These are phyloP conservation scores for Chiroxiphia lanceolata DNA, from an alignment of 2,797 vertebrate genomes.

Conservation along the genomic window DNA sequence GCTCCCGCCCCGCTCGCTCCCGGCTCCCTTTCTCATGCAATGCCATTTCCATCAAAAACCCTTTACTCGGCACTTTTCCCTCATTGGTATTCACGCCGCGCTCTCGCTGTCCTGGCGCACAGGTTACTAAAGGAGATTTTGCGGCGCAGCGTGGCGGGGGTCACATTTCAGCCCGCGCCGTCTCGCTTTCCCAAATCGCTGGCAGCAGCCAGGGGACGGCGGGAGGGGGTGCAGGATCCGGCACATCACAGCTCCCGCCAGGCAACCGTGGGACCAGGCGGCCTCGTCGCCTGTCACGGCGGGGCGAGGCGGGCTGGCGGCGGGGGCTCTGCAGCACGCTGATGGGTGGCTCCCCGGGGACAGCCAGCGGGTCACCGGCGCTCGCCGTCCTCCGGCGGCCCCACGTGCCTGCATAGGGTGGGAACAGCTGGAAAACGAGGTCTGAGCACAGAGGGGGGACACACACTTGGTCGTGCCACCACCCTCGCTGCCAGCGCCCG, in stretches of 20 bases:
- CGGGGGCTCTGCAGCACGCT: neutral
- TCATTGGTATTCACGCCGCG: constrained; percentile 53
- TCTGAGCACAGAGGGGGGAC: neutral
- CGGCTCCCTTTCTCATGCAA: neutral
- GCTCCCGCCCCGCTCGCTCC: neutral
- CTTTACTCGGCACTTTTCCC: constrained; percentile 64
- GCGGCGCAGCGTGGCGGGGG: neutral
- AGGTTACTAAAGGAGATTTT: constrained; percentile 62
- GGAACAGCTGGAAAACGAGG: neutral
- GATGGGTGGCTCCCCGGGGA: neutral
- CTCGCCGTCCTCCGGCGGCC: neutral
- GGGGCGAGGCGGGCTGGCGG: neutral
- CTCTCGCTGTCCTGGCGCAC: constrained; percentile 30
- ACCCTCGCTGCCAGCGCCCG: rapidly evolving
- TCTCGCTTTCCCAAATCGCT: neutral
- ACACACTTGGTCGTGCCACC: neutral
- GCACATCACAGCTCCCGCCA: neutral
- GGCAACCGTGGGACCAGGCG: neutral
- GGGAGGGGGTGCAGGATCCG: neutral
- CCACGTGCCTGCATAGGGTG: neutral
- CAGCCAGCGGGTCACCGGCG: neutral
- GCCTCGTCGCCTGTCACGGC: neutral
- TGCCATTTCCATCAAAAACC: constrained; percentile 60
- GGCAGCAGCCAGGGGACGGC: neutral
- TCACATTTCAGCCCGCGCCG: neutral